Evolutionary conservation across 2,113 vertebrate species (phyloP), one percentile per base, ranked within the genome.

Genomic region (Thamnophis sirtalis): DNA sequence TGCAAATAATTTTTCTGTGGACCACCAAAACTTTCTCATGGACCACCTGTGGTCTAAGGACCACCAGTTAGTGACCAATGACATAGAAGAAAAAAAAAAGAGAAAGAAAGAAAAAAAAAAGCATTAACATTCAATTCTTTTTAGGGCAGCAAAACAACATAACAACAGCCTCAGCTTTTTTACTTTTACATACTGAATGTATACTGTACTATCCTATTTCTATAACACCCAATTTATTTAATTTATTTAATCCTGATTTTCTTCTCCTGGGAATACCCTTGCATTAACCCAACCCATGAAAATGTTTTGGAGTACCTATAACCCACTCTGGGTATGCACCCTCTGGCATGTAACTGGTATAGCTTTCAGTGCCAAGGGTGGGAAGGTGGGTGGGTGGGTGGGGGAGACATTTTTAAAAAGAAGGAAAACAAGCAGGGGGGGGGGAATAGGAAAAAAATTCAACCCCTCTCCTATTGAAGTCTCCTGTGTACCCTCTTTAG

Each of bases 351-450:
- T 1, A 43, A 84, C 22, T 9, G 90, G 38, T 5, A 17, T 43
- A 58, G 43, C 26, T 38, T 33, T 22, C 17, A n/a, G 10, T 33
- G 84, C 55, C 22, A 10, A 33, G 2, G 13, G 24, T 60, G 9
- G 58, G 24, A 60, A 9, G 21, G 0, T 1, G 8, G 7, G n/a
- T n/a, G n/a, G n/a, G n/a, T n/a, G 13, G 3, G 7, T 2, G 8
- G 24, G 24, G 9, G 24, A 60, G 58, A 88, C 11, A 22, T 43
- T 22, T 33, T 88, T 56, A 28, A 87, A 53, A 51, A n/a, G 6
- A 5, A 54, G 6, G 6, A 53, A 55, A 38, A 50, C n/a, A 28
- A 22, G 0, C 80, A 1, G 5, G 28, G 13, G 33, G 58, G 50
- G 50, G 9, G 8, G 50, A 53, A 43, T 24, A 84, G 13, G 43